These are phyloP conservation scores for Corythoichthys intestinalis DNA, from an alignment of 2,113 vertebrate genomes.

Conservation along the genomic window DNA sequence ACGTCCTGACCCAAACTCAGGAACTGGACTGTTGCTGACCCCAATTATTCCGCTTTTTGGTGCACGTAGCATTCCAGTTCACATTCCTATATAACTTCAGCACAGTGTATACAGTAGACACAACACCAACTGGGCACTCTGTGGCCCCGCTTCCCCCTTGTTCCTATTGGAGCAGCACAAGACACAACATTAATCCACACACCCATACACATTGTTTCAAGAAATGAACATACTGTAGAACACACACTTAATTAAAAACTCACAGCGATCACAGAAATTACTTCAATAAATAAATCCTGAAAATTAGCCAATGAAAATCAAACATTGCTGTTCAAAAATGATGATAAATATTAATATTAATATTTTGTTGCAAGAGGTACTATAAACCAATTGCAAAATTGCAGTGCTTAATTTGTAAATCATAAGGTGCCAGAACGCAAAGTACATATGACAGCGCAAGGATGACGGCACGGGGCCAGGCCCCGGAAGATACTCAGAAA, in stretches of 20 bases:
- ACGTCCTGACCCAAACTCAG: slow-evolving; percentile 82
- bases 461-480: no score
- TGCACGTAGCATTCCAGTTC: slow-evolving; percentile 64
- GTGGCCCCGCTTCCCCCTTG: slow-evolving; percentile 69
- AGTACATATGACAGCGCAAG: no score
- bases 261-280: no score
- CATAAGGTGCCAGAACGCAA: no score
- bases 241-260: not conserved
- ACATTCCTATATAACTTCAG: slow-evolving; percentile 85
- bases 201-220: not conserved
- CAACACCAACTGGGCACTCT: slow-evolving; percentile 83
- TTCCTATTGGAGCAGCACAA: slow-evolving; percentile 6
- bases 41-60: slow-evolving; percentile 71
- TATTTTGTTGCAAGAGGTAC: no score
- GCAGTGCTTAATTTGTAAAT: no score
- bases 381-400: no score
- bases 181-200: slow-evolving; percentile 3
- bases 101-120: slow-evolving; percentile 82
- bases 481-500: no score
- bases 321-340: no score
- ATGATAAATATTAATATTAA: no score
- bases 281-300: no score
- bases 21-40: slow-evolving; percentile 79
- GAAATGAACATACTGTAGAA: not conserved
- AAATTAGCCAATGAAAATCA: no score